These are phyloP conservation scores for Trachops cirrhosus DNA, from an alignment of 2,797 vertebrate genomes.

Conservation along the genomic window DNA sequence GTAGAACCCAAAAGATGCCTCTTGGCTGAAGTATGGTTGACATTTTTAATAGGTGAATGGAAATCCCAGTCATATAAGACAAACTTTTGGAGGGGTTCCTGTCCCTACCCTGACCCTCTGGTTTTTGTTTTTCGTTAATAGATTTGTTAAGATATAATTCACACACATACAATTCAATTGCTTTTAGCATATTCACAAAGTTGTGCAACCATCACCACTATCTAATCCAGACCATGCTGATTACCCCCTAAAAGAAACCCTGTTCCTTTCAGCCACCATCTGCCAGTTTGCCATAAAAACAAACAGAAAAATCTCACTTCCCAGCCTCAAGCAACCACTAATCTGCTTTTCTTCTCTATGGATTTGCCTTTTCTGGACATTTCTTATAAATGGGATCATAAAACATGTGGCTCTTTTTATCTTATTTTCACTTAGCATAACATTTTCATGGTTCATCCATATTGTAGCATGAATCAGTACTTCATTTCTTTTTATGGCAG, in stretches of 20 bases:
- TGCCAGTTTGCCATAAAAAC: background rate
- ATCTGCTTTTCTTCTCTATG: slow-evolving; percentile 1
- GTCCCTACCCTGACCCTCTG: background rate
- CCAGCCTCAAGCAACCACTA: background rate
- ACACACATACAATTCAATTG: background rate
- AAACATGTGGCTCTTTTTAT: background rate
- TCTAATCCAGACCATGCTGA: background rate
- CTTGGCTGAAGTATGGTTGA: slow-evolving; percentile 18
- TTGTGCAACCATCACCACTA: background rate
- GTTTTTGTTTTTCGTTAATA: background rate
- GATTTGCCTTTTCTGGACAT: background rate
- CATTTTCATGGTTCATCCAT: background rate
- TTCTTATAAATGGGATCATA: slow-evolving; percentile 30
- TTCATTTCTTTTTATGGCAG: background rate
- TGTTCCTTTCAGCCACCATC: background rate
- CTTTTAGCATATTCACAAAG: background rate
- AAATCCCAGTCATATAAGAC: background rate
- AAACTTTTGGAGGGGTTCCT: background rate
- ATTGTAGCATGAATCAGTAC: background rate
- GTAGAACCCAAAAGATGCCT: background rate
- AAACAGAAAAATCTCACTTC: background rate
- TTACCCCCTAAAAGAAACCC: background rate
- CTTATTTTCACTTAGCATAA: background rate
- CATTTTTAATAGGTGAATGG: slow-evolving; percentile 7
- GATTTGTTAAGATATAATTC: background rate